A percentile compares a stretch with the other conserved stretches of the same genome.
Conservation (phyloP, 1,140 invertebrate species). For the Bombus impatiens region DNA sequence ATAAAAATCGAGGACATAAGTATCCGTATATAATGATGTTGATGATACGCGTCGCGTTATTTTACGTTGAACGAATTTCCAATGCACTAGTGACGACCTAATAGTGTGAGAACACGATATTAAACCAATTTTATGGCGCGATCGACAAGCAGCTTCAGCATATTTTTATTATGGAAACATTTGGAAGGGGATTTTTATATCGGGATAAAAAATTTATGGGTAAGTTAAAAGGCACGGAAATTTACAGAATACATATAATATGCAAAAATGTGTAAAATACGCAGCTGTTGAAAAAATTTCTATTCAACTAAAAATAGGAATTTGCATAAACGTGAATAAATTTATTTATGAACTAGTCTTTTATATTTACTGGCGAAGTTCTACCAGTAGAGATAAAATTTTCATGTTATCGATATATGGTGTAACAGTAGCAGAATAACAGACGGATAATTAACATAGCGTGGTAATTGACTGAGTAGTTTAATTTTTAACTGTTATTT, state of each 20-base stretch:
- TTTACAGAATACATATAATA: background rate
- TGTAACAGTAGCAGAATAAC: background rate
- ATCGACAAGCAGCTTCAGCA: background rate
- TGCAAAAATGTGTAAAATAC: background rate
- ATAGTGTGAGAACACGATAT: background rate
- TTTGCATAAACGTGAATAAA: background rate
- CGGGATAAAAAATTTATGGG: background rate
- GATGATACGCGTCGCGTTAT: background rate
- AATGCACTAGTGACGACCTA: background rate
- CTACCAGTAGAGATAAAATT: too few species aligned
- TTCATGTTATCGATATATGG: too few species aligned
- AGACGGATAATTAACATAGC: background rate
- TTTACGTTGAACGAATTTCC: background rate
- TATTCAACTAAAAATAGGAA: background rate
- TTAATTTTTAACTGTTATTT: background rate
- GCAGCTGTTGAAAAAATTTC: background rate
- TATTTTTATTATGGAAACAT: background rate
- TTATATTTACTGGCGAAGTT: background rate
- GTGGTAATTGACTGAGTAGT: background rate
- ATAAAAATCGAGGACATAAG: background rate
- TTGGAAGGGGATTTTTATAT: background rate
- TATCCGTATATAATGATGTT: background rate
- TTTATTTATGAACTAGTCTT: background rate
- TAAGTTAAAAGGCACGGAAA: background rate
- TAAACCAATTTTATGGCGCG: background rate